phyloP scores from a whole-genome alignment of 2,888 invertebrate genomes.

The Schizaphis graminum region DNA sequence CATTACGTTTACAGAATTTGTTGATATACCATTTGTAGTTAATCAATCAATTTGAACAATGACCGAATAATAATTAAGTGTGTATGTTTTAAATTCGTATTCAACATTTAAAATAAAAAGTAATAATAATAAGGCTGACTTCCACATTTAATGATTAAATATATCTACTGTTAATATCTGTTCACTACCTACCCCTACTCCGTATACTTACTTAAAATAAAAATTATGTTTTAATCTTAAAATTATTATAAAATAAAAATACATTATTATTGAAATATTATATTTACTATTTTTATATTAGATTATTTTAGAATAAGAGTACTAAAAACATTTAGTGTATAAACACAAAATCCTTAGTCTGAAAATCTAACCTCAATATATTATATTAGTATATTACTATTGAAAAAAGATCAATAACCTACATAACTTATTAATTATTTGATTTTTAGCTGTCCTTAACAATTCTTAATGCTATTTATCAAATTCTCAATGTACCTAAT shows the following conservation, averaged over 20 bases:
- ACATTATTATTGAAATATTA: background rate
- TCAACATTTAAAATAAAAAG: background rate
- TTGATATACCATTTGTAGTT: background rate
- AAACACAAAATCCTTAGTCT: background rate
- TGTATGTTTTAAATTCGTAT: background rate
- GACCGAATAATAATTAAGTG: background rate
- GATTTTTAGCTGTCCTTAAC: background rate
- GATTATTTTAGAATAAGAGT: background rate
- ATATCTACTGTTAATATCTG: background rate
- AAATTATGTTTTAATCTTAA: background rate
- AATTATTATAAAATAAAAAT: background rate
- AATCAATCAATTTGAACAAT: background rate
- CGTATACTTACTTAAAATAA: background rate
- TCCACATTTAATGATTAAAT: background rate
- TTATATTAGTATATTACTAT: background rate
- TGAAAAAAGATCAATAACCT: background rate
- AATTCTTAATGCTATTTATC: background rate
- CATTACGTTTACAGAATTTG: background rate
- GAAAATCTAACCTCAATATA: background rate
- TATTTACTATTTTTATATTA: background rate
- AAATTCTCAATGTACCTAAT: background rate
- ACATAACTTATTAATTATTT: background rate
- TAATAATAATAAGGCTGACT: background rate
- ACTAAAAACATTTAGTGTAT: background rate
- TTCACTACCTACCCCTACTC: background rate